Evolutionary conservation across 1,140 invertebrate species (phyloP).

Genomic region (Holcopasites calliopsidis): DNA sequence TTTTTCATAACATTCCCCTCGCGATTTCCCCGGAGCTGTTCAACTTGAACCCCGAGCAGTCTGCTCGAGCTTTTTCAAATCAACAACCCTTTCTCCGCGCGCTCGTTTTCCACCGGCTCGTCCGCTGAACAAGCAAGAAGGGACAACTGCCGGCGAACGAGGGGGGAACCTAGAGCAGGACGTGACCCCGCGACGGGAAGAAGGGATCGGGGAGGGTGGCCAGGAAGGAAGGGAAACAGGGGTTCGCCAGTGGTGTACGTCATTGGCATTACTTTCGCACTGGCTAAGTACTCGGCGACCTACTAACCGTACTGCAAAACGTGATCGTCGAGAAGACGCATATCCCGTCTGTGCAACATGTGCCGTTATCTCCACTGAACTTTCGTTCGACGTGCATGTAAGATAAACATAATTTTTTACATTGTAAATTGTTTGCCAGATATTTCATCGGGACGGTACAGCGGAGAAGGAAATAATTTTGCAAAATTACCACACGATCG

Average conservation of each 20-base stretch:
- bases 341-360: not conserved
- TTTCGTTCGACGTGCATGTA: not conserved
- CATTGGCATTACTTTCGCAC: conserved; percentile 66
- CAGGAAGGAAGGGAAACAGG: conserved; percentile 45
- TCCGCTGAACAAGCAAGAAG: conserved; percentile 12
- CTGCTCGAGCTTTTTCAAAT: not conserved
- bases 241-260: conserved; percentile 45
- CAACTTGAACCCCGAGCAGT: not conserved
- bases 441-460: not conserved
- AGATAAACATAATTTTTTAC: conserved; percentile 12
- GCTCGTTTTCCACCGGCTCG: not conserved
- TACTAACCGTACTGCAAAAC: conserved; percentile 68
- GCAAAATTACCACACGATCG: conserved; percentile 1
- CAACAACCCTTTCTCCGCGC: conserved; percentile 6
- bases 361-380: not conserved
- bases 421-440: not conserved
- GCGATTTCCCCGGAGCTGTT: not conserved
- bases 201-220: conserved; percentile 31
- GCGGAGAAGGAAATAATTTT: not conserved
- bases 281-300: conserved; percentile 61
- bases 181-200: conserved; percentile 2
- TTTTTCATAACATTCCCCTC: too few relatives aligned
- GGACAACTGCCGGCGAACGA: not conserved
- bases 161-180: not conserved
- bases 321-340: conserved; percentile 30